Evolutionary conservation across 2,113 vertebrate species (phyloP).

Genomic region (Nanorana parkeri): DNA sequence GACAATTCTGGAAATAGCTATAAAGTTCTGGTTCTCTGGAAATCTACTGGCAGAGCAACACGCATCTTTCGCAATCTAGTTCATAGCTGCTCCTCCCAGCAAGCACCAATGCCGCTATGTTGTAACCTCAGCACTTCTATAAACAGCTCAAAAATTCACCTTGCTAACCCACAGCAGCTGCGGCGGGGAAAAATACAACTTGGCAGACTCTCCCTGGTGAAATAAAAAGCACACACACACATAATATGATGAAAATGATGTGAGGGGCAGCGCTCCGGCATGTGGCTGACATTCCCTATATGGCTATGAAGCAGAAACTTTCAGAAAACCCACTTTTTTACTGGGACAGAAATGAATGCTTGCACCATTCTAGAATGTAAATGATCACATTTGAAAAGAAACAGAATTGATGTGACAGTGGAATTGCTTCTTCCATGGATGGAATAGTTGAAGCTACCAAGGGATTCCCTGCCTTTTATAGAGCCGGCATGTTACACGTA

Average conservation of each 20-base stretch:
- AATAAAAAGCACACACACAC: slow-evolving; percentile 1
- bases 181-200: slow-evolving; percentile 73
- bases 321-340: slow-evolving; percentile 12
- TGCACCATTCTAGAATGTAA: not conserved
- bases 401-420: not conserved
- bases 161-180: slow-evolving; percentile 59
- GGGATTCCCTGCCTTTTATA: slow-evolving; percentile 41
- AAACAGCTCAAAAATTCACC: slow-evolving; percentile 62
- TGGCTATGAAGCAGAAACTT: slow-evolving; percentile 20
- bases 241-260: slow-evolving; percentile 43
- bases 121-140: slow-evolving; percentile 59
- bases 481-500: not conserved
- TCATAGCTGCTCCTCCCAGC: slow-evolving; percentile 1
- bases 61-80: not conserved
- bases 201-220: slow-evolving; percentile 58
- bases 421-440: slow-evolving; percentile 16
- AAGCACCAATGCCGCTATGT: slow-evolving; percentile 52
- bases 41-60: slow-evolving; percentile 39
- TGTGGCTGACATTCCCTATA: slow-evolving; percentile 40
- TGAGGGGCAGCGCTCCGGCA: slow-evolving; percentile 12
- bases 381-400: slow-evolving; percentile 15
- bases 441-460: not conserved
- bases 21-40: not conserved
- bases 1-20: slow-evolving; percentile 51
- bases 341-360: not conserved